Percentiles rank a stretch among this genome's conserved stretches.
phyloP scores from a whole-genome alignment of 1,140 invertebrate species.

The Neoseiulus cucumeris region DNA sequence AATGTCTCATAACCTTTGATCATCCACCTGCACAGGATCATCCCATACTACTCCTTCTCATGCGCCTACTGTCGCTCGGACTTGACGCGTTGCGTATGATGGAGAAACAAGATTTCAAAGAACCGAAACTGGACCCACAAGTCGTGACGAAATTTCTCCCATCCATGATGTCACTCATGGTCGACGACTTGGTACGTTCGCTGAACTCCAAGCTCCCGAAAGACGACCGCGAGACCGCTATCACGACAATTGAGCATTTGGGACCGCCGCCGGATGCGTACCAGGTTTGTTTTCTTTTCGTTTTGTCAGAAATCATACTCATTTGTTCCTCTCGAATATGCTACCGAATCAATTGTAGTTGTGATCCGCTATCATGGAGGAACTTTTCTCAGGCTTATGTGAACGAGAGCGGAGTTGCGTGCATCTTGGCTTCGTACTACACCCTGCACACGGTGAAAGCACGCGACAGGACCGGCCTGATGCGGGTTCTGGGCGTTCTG shows the following conservation, averaged over 20 bases:
- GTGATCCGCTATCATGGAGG: not conserved
- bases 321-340: not conserved
- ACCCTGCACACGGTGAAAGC: slow-evolving; percentile 55
- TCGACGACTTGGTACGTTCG: slow-evolving; percentile 80
- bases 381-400: slow-evolving; percentile 41
- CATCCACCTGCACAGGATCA: no score
- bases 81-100: slow-evolving; percentile 93
- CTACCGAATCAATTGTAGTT: not conserved
- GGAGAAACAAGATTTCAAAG: slow-evolving; percentile 69
- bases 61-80: slow-evolving; percentile 77
- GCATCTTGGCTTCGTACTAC: slow-evolving; percentile 85
- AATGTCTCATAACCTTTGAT: not conserved
- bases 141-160: slow-evolving; percentile 84
- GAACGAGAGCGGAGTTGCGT: slow-evolving; percentile 67
- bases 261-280: slow-evolving; percentile 77
- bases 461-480: slow-evolving; percentile 53
- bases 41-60: slow-evolving; percentile 63
- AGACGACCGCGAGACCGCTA: slow-evolving; percentile 77
- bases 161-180: slow-evolving; percentile 79
- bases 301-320: not conserved
- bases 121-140: slow-evolving; percentile 45
- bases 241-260: slow-evolving; percentile 81
- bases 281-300: slow-evolving; percentile 30
- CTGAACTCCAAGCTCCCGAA: slow-evolving; percentile 66
- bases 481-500: slow-evolving; percentile 64